Percentiles rank a stretch among this genome's conserved stretches.
These are phyloP conservation scores for Lasaia peninsularis DNA, from an alignment of 1,140 invertebrate genomes.

Conservation along the genomic window DNA sequence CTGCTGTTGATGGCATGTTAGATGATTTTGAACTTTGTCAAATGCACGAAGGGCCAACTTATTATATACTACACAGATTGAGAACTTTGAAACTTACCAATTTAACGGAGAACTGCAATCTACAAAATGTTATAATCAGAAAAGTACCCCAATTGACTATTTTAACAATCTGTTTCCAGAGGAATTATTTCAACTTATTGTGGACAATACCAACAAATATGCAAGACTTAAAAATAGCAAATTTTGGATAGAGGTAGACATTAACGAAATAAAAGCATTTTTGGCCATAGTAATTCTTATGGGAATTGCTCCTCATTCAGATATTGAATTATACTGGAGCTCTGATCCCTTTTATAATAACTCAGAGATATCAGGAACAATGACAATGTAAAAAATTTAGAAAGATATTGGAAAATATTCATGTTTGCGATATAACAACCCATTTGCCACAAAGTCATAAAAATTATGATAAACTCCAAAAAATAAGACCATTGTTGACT, in stretches of 20 bases:
- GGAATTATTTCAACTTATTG: conserved; percentile 22
- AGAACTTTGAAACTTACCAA: too few relatives aligned
- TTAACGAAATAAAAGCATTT: conserved; percentile 23
- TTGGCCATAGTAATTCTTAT: conserved; percentile 26
- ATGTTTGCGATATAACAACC: conserved; percentile 22
- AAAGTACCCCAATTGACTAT: conserved; percentile 22
- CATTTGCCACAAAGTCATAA: conserved; percentile 14
- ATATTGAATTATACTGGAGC: conserved; percentile 28
- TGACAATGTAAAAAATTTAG: conserved; percentile 27
- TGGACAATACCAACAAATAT: conserved; percentile 7
- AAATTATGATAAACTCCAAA: conserved; percentile 26
- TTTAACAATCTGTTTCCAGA: conserved; percentile 25
- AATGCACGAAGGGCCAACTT: too few relatives aligned
- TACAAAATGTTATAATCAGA: too few relatives aligned
- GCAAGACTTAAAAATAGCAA: neutral
- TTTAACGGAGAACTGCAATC: too few relatives aligned
- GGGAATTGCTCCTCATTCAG: conserved; percentile 24
- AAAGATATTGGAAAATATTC: conserved; percentile 28
- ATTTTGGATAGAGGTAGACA: neutral
- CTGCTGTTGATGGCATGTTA: too few relatives aligned
- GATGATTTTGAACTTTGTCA: too few relatives aligned
- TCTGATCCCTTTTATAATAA: conserved; percentile 31
- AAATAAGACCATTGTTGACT: conserved; percentile 23
- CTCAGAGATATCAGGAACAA: conserved; percentile 20
- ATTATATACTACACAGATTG: too few relatives aligned